phyloP scores from a whole-genome alignment of 2,888 invertebrate species.

The Idaea aversata region DNA sequence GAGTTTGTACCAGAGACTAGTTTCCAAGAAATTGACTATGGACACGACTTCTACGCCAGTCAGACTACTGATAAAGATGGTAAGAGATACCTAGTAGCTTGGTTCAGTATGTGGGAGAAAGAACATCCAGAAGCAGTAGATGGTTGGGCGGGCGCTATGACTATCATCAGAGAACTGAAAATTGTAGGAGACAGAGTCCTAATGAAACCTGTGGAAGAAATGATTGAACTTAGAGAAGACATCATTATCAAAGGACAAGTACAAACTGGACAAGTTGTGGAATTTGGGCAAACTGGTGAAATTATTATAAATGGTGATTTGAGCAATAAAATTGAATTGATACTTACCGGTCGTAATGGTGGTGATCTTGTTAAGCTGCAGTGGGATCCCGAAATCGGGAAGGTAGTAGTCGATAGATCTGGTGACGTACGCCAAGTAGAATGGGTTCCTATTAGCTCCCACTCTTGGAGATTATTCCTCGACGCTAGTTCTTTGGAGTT shows the following conservation, averaged over 20 bases:
- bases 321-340: constrained; percentile 44
- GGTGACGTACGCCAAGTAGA: constrained; percentile 64
- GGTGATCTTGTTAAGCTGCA: constrained; percentile 46
- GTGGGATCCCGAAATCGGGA: constrained; percentile 53
- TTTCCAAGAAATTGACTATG: constrained; percentile 70
- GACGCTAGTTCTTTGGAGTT: constrained; percentile 69
- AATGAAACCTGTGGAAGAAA: constrained; percentile 58
- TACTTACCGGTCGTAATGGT: constrained; percentile 53
- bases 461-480: constrained; percentile 59
- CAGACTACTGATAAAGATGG: constrained; percentile 62
- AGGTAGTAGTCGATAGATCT: constrained; percentile 56
- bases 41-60: constrained; percentile 74
- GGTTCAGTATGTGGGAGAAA: constrained; percentile 73
- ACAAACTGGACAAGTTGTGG: constrained; percentile 29
- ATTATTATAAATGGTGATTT: constrained; percentile 51
- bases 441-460: constrained; percentile 53
- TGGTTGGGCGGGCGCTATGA: constrained; percentile 72
- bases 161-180: constrained; percentile 60
- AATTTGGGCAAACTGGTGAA: constrained; percentile 58
- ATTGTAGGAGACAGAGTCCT: constrained; percentile 51
- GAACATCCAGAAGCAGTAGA: constrained; percentile 58
- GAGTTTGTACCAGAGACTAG: constrained; percentile 54
- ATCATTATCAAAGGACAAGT: constrained; percentile 39
- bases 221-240: constrained; percentile 47
- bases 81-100: constrained; percentile 58